phyloP scores from a whole-genome alignment of 2,797 vertebrate species.

The Lophius americanus region DNA sequence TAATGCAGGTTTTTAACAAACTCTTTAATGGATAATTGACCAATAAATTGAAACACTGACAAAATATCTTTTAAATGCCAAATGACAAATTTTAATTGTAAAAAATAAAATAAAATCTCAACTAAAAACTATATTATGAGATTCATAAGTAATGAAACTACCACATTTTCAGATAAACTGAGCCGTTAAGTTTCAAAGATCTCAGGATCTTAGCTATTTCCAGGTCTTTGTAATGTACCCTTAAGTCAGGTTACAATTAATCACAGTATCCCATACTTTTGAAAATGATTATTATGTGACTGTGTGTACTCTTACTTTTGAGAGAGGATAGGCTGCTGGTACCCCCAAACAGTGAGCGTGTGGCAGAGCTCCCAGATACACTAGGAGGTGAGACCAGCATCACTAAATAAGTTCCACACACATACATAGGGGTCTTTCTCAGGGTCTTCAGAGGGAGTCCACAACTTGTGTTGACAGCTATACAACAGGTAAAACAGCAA shows the following conservation, averaged over 20 bases:
- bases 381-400: slow-evolving; percentile 95
- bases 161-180: too few relatives aligned
- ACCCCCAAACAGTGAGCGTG: slow-evolving; percentile 96
- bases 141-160: too few relatives aligned
- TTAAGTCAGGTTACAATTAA: background rate
- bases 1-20: background rate
- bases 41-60: too few relatives aligned
- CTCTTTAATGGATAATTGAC: too few relatives aligned
- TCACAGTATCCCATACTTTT: background rate
- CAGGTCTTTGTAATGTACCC: background rate
- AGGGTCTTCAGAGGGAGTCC: slow-evolving; percentile 95
- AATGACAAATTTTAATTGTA: background rate
- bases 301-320: slow-evolving; percentile 87
- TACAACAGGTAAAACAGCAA: slow-evolving; percentile 14
- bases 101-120: background rate
- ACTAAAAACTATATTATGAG: too few relatives aligned
- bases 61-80: too few relatives aligned
- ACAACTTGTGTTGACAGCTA: slow-evolving; percentile 96
- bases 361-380: slow-evolving; percentile 96
- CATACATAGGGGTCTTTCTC: slow-evolving; percentile 95
- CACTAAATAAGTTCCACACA: slow-evolving; percentile 95
- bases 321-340: slow-evolving; percentile 95
- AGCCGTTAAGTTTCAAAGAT: too few relatives aligned
- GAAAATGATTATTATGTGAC: background rate
- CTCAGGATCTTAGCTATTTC: background rate